Evolutionary conservation across 2,113 vertebrate genomes (phyloP), one percentile per base, ranked within the genome.

Genomic region (Aptenodytes forsteri): DNA sequence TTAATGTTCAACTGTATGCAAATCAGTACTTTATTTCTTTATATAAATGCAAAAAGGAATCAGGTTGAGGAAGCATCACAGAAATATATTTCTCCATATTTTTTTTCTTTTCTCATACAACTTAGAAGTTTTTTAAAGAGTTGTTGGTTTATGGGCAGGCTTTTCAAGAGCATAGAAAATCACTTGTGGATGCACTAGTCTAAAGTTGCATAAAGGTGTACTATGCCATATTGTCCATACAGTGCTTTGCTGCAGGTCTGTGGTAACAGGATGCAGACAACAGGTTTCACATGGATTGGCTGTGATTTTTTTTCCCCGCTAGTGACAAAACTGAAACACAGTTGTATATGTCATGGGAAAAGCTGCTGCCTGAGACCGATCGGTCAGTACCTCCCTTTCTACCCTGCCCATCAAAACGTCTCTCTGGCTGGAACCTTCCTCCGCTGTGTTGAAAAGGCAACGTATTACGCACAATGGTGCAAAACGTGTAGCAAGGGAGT

Each of bases 1-100:
- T 54, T 85, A 90, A 55, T 84, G 55, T 94, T 96, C 23, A 40
- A 11, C 56, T 83, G 7, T 80, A 83, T 94, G 61, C 65, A 91
- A 73, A 89, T 86, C 40, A 56, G 34, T 78, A 56, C 22, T 30
- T 92, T 93, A 23, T 52, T 89, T 80, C n/a, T 76, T 82, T 75
- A 16, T 92, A 49, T 62, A 90, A 90, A 90, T 78, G 20, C 14
- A 44, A 29, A 77, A 95, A 59, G 6, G 10, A 92, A 85, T 84
- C 23, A 50, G 4, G 18, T 17, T 52, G 87, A 90, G 40, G 50
- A 94, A 95, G 55, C 36, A 46, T 75, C 47, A 66, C 29, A 50
- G 49, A 73, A 95, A 59, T 87, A 15, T 15, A 69, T 81, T 91
- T 83, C 34, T 87, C 25, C 3, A 1, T 75, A 3, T 46, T 46